Base-by-base conservation (phyloP, 2,113 vertebrate genomes). In the Anguilla japonica region DNA sequence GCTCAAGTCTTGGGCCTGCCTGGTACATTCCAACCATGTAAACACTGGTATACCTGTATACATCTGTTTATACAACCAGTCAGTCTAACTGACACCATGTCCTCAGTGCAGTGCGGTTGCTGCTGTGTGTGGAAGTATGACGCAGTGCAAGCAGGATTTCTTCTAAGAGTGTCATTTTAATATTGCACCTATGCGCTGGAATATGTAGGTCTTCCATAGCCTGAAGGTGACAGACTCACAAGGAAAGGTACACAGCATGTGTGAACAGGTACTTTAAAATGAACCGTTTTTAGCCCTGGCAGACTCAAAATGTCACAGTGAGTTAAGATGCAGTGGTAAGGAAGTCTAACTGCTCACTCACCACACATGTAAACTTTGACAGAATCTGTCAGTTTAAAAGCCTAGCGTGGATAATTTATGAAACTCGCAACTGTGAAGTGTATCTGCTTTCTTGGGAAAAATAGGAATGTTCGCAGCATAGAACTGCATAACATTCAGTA, bases 261-360 rank as follows among this genome's bases (percentile, higher is more conserved):
- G 71, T 34, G 11, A 75, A n/a, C 26, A 75, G 71, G 26, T 34
- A 34, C n/a, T 75, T 75, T 22, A 22, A 75, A 75, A 75, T 75
- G n/a, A 34, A 75, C 71, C 34, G n/a, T 75, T 75, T 75, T 75
- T 75, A 75, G 71, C 71, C 71, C 71, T 34, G 13, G 13, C 26
- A 75, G 16, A n/a, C 20, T 75, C 71, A 75, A 75, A 75, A 75
- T 75, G 71, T 75, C 71, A 75, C n/a, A 34, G n/a, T n/a, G n/a
- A 34, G 26, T 75, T 75, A 75, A n/a, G 71, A n/a, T 14, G 9
- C 2, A 7, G 60, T 4, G 2, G 22, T 67, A 34, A 29, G 9
- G 11, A 75, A 14, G 60, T 3, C 60, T 3, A 67, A 0, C 22
- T 67, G 18, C 22, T 6, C 60, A 7, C 20, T 29, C 71, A 75